Conservation (phyloP, 2,888 invertebrate species). For the Acrobasis suavella region DNA sequence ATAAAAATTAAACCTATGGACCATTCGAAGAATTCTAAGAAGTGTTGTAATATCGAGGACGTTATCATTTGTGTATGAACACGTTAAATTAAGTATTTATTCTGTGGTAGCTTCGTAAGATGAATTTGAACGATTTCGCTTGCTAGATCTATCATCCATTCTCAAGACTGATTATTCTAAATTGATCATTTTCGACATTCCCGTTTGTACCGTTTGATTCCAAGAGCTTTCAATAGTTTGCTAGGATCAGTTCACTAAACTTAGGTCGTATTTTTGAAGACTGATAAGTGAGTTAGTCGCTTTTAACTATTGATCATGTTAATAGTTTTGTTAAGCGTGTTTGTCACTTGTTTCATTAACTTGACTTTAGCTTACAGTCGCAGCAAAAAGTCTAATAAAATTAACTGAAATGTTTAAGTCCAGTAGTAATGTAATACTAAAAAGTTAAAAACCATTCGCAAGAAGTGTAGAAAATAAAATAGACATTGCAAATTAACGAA, state of each 20-base stretch:
- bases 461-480: background rate
- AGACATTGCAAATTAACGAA: background rate
- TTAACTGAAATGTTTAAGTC: background rate
- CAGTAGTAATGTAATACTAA: background rate
- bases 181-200: slow-evolving; percentile 71
- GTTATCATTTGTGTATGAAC: slow-evolving; percentile 17
- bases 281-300: slow-evolving; percentile 56
- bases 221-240: slow-evolving; percentile 43
- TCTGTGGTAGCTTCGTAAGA: slow-evolving; percentile 44
- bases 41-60: slow-evolving; percentile 34
- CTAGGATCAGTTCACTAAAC: slow-evolving; percentile 51
- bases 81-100: slow-evolving; percentile 71
- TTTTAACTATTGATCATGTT: slow-evolving; percentile 72
- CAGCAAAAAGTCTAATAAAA: background rate
- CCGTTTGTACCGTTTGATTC: slow-evolving; percentile 45
- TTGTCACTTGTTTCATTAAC: slow-evolving; percentile 40
- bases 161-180: slow-evolving; percentile 81
- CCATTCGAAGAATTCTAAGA: slow-evolving; percentile 55
- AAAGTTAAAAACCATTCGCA: background rate
- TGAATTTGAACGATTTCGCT: slow-evolving; percentile 42
- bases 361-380: slow-evolving; percentile 16
- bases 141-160: slow-evolving; percentile 63
- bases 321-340: slow-evolving; percentile 63
- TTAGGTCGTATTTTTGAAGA: slow-evolving; percentile 52
- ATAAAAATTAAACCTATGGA: slow-evolving; percentile 68